A percentile compares a stretch with the other conserved stretches of the same genome.
These are phyloP conservation scores for Lanius collurio DNA, from an alignment of 2,113 vertebrate genomes.

Conservation along the genomic window DNA sequence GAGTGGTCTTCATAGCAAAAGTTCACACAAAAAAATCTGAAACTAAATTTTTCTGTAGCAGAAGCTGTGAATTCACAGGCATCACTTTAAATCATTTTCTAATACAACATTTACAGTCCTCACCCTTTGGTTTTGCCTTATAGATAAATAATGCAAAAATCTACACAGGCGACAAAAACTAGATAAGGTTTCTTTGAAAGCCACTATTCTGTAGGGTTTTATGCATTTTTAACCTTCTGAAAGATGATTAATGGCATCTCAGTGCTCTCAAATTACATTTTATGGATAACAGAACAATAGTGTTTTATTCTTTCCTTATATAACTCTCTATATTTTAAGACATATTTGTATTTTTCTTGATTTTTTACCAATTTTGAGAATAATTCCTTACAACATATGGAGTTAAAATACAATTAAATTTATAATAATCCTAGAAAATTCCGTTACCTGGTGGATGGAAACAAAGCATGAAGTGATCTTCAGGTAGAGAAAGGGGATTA, in stretches of 20 bases:
- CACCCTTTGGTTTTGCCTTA: not conserved
- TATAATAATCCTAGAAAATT: not conserved
- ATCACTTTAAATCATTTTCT: not conserved
- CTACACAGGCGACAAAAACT: not conserved
- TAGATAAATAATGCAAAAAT: not conserved
- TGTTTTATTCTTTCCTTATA: not conserved
- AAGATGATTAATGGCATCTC: not conserved
- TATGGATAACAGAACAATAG: not conserved
- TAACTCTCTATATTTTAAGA: not conserved
- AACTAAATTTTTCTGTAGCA: not conserved
- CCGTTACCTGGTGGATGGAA: not conserved
- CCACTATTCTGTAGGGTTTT: not conserved
- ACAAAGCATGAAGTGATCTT: not conserved
- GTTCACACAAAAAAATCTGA: not conserved
- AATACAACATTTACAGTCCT: not conserved
- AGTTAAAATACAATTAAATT: not conserved
- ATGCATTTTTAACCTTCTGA: not conserved
- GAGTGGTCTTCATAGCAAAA: not conserved
- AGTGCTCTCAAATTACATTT: not conserved
- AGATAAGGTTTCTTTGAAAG: not conserved
- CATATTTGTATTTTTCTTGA: not conserved
- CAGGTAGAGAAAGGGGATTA: not conserved
- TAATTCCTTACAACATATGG: accelerated
- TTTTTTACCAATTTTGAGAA: not conserved
- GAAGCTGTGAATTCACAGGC: not conserved